Evolutionary conservation across 2,797 vertebrate genomes (phyloP), one percentile per base, ranked within the genome.

Genomic region (Staurois parvus): DNA sequence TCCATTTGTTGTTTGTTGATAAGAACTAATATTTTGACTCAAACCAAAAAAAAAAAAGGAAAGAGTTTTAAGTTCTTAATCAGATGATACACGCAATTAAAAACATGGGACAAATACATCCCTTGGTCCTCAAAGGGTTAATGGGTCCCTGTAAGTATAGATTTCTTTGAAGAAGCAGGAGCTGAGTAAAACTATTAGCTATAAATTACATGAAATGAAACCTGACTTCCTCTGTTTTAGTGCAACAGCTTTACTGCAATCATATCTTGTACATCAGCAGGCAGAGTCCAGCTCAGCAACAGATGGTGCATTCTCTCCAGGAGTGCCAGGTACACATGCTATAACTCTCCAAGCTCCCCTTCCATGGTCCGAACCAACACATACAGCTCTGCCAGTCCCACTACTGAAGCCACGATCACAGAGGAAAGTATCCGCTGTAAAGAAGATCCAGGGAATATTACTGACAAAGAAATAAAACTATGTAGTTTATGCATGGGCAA

Each of bases 301-400:
- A 42, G 64, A 26, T 2, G 9, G 6, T 11, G 28, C 9, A 9
- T 59, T 68, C 52, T 34, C 19, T 45, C n/a, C 48, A 37, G 21
- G 21, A 42, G 21, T 15, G 40, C 19, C 6, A 29, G 37, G n/a
- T 40, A 34, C 19, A 32, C 12, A n/a, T 52, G 70, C 93, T 94
- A 99, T 0, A 95, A 94, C 21, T 98, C 96, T 73, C 98, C 98
- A 0, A 98, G 91, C 37, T 99, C 96, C 67, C 98, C 98, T 91
- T 99, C 98, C 91, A 99, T 94, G 6, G 96, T 96, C 83, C 96
- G 96, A 68, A 99, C 98, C 92, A 99, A 94, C 78, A 99, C 94
- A 0, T 99, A 99, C 0, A 99, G 95, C 91, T 99, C 98, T 0
- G 98, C 98, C 73, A 99, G 92, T 21, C 98, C 98, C 2, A 99